Percentiles rank a stretch among this genome's conserved stretches.
Conservation (phyloP, 2,888 invertebrate species). For the Conomelus anceps region DNA sequence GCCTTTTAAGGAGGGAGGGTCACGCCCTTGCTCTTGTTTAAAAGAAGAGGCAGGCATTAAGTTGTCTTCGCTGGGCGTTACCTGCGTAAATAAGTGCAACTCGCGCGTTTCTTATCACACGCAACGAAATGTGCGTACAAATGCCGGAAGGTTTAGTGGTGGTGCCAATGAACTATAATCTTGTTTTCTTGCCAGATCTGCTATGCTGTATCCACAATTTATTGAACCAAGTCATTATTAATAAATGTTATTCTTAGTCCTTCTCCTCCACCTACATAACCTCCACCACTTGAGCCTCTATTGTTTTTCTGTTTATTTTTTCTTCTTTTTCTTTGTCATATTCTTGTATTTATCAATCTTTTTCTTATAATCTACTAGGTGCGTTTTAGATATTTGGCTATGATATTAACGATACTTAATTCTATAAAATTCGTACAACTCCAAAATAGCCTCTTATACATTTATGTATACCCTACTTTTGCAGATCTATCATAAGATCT, state of each 20-base stretch:
- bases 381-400: no score
- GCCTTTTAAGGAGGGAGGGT: neutral
- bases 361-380: no score
- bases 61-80: neutral
- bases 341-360: no score
- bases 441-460: no score
- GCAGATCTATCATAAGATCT: no score
- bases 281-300: neutral
- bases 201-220: neutral
- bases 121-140: neutral
- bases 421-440: no score
- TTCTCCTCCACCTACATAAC: neutral
- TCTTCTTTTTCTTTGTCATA: no score
- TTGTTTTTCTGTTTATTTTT: no score
- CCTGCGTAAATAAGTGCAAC: neutral
- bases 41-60: neutral
- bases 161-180: neutral
- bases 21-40: neutral
- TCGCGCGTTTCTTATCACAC: neutral
- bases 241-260: neutral
- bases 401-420: no score
- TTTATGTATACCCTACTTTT: no score
- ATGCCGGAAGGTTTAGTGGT: neutral
- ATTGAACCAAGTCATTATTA: neutral
- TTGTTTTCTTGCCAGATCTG: neutral